These are phyloP conservation scores for Stramonita haemastoma DNA, from an alignment of 2,888 invertebrate genomes.

Conservation along the genomic window DNA sequence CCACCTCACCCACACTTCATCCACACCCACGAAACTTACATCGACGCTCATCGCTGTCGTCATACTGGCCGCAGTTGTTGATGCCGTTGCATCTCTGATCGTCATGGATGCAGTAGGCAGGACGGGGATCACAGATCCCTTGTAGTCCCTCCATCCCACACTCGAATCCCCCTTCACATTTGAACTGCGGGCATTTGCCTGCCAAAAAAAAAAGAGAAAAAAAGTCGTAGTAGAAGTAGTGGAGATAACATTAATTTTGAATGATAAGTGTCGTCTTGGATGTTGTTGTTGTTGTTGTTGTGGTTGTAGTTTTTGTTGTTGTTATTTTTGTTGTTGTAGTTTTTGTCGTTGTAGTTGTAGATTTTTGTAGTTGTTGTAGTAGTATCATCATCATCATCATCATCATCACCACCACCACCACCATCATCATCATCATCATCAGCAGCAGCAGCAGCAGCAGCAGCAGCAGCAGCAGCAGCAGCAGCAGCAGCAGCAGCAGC, in stretches of 20 bases:
- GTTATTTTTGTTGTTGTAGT: too few species aligned
- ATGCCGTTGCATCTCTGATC: constrained; percentile 85
- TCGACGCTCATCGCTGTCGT: constrained; percentile 73
- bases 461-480: too few species aligned
- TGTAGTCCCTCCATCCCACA: constrained; percentile 54
- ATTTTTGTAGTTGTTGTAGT: too few species aligned
- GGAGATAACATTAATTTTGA: too few species aligned
- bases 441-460: too few species aligned
- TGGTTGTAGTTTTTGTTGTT: too few species aligned
- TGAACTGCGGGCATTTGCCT: constrained; percentile 61
- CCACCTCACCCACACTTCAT: neutral
- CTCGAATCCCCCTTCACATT: constrained; percentile 63
- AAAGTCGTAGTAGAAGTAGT: too few species aligned
- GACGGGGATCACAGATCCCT: constrained; percentile 56
- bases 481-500: too few species aligned
- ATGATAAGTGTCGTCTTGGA: too few species aligned
- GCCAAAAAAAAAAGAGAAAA: too few species aligned
- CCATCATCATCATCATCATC: neutral
- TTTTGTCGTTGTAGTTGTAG: too few species aligned
- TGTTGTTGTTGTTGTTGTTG: too few species aligned
- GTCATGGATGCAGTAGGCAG: constrained; percentile 83
- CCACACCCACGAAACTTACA: constrained; percentile 58
- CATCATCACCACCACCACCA: neutral
- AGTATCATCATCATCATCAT: neutral
- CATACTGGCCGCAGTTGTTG: constrained; percentile 83